phyloP scores from a whole-genome alignment of 1,140 invertebrate genomes.

The Eurosta solidaginis region DNA sequence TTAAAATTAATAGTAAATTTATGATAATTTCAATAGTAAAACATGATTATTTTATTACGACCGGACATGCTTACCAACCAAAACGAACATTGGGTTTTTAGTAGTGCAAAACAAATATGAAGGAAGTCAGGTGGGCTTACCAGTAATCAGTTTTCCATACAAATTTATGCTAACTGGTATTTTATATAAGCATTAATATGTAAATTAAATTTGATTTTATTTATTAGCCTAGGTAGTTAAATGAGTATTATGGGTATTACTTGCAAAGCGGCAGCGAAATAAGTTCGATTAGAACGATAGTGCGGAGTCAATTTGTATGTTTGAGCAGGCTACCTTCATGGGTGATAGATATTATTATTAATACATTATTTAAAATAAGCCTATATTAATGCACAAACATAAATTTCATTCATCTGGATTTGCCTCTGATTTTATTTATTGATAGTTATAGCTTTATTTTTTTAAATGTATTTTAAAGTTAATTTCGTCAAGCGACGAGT shows the following conservation, averaged over 20 bases:
- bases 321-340: not conserved
- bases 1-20: conserved; percentile 10
- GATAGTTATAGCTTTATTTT: too few relatives aligned
- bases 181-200: not conserved
- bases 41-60: conserved; percentile 4
- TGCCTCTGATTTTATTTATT: not conserved
- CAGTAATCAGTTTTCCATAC: too few relatives aligned
- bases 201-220: conserved; percentile 15
- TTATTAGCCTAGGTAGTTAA: not conserved
- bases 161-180: not conserved
- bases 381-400: not conserved
- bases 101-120: too few relatives aligned
- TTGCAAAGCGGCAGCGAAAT: not conserved
- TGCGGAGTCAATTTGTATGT: not conserved
- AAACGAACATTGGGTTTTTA: too few relatives aligned
- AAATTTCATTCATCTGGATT: too few relatives aligned
- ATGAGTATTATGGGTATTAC: not conserved
- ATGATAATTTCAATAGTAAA: conserved; percentile 13
- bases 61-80: not conserved
- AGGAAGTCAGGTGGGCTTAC: too few relatives aligned
- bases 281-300: not conserved
- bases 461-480: too few relatives aligned
- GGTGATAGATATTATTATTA: not conserved
- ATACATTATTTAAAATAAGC: not conserved
- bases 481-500: too few relatives aligned